These are phyloP conservation scores for Corynorhinus townsendii DNA, from an alignment of 2,113 vertebrate species.

Conservation along the genomic window DNA sequence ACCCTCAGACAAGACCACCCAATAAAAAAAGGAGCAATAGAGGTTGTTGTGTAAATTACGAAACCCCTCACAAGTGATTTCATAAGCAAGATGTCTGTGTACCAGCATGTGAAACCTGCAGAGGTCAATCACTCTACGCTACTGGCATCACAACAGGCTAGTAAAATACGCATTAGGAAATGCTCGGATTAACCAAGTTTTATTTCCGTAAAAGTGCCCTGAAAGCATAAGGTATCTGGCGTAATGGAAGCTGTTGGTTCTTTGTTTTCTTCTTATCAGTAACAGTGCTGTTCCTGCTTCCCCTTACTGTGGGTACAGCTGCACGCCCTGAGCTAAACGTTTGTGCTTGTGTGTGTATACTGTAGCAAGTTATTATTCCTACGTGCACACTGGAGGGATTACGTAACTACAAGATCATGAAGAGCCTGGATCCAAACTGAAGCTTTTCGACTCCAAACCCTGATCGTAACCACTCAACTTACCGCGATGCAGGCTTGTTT, in stretches of 20 bases:
- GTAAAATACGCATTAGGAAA: not conserved
- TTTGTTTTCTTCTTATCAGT: not conserved
- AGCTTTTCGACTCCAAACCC: not conserved
- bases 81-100: not conserved
- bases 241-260: not conserved
- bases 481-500: not conserved
- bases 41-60: conserved; percentile 39
- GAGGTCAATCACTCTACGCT: not conserved
- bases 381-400: not conserved
- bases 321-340: not conserved
- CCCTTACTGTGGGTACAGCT: not conserved
- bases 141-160: not conserved
- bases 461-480: not conserved
- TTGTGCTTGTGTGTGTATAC: not conserved
- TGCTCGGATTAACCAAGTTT: not conserved
- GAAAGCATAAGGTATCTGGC: not conserved
- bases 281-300: not conserved
- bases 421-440: not conserved
- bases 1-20: conserved; percentile 11
- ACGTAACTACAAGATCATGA: not conserved
- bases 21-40: conserved; percentile 24
- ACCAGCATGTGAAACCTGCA: not conserved
- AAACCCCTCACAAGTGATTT: conserved; percentile 16
- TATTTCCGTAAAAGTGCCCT: not conserved
- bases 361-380: not conserved